A percentile compares a stretch with the other conserved stretches of the same genome.
Conservation (phyloP, 1,140 invertebrate species). For the Gonatopus flavifemur region DNA sequence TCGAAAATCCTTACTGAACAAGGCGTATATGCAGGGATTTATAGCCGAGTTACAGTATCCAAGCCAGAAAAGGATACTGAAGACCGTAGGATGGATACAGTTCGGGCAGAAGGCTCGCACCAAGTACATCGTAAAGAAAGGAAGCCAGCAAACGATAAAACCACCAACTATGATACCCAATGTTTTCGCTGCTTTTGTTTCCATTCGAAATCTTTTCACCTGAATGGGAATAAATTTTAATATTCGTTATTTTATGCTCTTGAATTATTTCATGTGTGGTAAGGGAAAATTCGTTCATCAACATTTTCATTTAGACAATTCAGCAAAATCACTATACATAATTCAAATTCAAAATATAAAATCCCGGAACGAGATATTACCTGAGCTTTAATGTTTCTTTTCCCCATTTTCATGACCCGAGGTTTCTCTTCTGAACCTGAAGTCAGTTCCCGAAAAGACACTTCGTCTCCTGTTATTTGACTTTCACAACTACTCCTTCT, state of each 20-base stretch:
- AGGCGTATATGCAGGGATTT: conserved; percentile 89
- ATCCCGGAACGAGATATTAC: conserved; percentile 24
- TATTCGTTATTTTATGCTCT: too few relatives aligned
- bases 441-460: conserved; percentile 47
- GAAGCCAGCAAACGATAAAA: conserved; percentile 92
- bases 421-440: conserved; percentile 62
- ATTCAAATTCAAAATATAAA: too few relatives aligned
- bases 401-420: conserved; percentile 74
- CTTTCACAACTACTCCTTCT: conserved; percentile 49
- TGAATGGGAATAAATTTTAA: too few relatives aligned
- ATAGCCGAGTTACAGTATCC: conserved; percentile 96
- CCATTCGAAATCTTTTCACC: conserved; percentile 84
- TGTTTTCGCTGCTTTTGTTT: conserved; percentile 93
- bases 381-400: conserved; percentile 82
- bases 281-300: neutral
- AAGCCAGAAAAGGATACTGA: conserved; percentile 94
- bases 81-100: conserved; percentile 78
- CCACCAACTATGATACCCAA: conserved; percentile 91
- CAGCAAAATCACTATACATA: too few relatives aligned
- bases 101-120: conserved; percentile 79
- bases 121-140: conserved; percentile 93
- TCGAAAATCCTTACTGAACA: conserved; percentile 91
- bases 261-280: too few relatives aligned
- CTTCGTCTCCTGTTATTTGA: conserved; percentile 44
- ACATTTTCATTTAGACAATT: neutral